These are phyloP conservation scores for Heliconius melpomene DNA, from an alignment of 1,140 invertebrate species.

Conservation along the genomic window DNA sequence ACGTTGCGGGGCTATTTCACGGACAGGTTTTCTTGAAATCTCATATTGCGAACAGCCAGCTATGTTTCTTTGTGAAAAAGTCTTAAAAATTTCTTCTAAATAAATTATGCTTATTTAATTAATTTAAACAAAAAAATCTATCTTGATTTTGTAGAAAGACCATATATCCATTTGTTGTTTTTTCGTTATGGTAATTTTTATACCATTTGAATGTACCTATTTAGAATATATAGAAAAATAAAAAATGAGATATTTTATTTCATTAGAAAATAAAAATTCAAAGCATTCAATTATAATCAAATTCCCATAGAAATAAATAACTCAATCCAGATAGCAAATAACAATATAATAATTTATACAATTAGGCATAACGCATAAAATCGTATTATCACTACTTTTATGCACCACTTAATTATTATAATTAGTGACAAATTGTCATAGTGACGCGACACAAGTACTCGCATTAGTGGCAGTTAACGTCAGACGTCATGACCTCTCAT, in stretches of 20 bases:
- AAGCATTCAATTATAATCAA: no score
- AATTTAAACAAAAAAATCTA: background rate
- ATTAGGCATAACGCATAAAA: background rate
- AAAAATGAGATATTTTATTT: no score
- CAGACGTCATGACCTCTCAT: conserved; percentile 38
- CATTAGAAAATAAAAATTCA: no score
- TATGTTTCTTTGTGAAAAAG: conserved; percentile 66
- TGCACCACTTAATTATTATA: background rate
- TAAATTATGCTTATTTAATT: background rate
- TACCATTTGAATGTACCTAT: no score
- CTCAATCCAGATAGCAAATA: no score
- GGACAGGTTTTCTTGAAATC: conserved; percentile 54
- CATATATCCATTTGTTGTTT: no score
- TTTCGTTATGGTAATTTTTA: no score
- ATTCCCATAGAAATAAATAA: no score
- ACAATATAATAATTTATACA: background rate
- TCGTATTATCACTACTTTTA: background rate
- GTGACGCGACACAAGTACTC: conserved; percentile 22
- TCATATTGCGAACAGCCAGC: conserved; percentile 52
- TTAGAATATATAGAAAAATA: no score
- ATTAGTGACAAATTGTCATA: conserved; percentile 23
- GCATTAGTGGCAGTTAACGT: conserved; percentile 36
- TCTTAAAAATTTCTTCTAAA: conserved; percentile 31
- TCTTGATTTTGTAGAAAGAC: background rate
- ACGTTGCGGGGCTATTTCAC: conserved; percentile 59